Evolutionary conservation across 1,140 invertebrate species (phyloP), one percentile per base, ranked within the genome.

Genomic region (Trachymyrmex septentrionalis): DNA sequence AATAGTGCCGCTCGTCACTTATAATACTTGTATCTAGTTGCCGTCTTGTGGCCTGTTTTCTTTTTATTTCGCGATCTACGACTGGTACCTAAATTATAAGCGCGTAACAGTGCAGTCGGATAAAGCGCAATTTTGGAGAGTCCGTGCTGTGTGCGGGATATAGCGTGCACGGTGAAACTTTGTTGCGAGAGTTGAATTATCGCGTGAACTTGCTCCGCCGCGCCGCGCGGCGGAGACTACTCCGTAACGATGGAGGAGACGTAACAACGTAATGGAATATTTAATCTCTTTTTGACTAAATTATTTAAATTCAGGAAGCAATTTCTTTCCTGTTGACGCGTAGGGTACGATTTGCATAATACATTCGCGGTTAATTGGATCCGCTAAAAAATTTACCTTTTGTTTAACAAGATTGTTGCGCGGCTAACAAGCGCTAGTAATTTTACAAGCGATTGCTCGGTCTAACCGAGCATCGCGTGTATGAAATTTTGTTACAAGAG

Each of bases 241-340:
- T 48, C 59, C 34, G 55, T 59, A 81, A 53, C 77, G 80, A 84
- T 48, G 80, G 69, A 61, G 57, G 69, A 84, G 80, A 84, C 69
- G 80, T 84, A 84, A 57, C 87, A 57, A 73, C 69, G 82, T 88
- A 89, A 89, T 86, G 76, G 87, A 89, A 89, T 88, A 89, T 89
- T 90, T 90, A 90, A 90, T 90, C 85, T 75, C 87, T 82, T 86
- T 90, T 89, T 82, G 63, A 89, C 71, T 76, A 61, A 75, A 61
- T 86, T 81, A 82, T 89, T 90, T 89, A 90, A 89, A 90, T 86
- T 89, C 44, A 19, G 80, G 55, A 61, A 34, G 69, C 27, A 84
- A 73, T 73, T 84, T 73, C 71, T 86, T 82, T 78, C 63, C 10
- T 69, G 63, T 55, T 86, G 73, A 82, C 86, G 87, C 71, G 88